phyloP scores from a whole-genome alignment of 2,888 invertebrate species.

The Dinocampus coccinellae region DNA sequence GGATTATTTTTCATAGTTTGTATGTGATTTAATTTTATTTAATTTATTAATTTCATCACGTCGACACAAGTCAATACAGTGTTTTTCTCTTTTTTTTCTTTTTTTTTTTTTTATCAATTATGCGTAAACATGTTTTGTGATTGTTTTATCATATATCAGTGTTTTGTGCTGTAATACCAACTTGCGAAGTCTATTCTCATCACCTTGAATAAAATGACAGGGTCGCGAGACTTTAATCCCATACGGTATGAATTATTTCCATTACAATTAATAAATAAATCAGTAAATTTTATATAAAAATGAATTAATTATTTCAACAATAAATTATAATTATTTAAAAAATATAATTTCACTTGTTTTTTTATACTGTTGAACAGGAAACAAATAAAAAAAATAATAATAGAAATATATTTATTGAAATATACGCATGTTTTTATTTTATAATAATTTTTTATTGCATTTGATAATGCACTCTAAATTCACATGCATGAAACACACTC shows the following conservation, averaged over 20 bases:
- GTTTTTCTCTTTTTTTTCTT: too few relatives aligned
- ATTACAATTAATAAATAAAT: neutral
- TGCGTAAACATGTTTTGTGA: neutral
- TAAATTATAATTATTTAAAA: too few relatives aligned
- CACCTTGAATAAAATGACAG: conserved; percentile 57
- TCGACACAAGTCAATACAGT: too few relatives aligned
- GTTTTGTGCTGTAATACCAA: neutral
- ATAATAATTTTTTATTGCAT: too few relatives aligned
- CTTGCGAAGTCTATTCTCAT: neutral
- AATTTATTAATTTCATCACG: neutral
- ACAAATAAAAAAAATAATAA: too few relatives aligned
- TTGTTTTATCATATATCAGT: neutral
- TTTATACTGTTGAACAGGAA: too few relatives aligned
- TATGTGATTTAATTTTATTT: conserved; percentile 25
- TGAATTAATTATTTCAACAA: neutral
- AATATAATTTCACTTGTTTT: too few relatives aligned
- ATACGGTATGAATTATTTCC: conserved; percentile 60
- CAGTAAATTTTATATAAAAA: too few relatives aligned
- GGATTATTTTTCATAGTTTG: neutral
- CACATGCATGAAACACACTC: too few relatives aligned
- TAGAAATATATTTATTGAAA: too few relatives aligned
- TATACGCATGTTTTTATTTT: too few relatives aligned
- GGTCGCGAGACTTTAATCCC: conserved; percentile 66
- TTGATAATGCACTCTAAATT: too few relatives aligned
- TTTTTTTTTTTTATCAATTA: neutral